Evolutionary conservation across 1,140 invertebrate genomes (phyloP).

Genomic region (Apocrypta bakeri): DNA sequence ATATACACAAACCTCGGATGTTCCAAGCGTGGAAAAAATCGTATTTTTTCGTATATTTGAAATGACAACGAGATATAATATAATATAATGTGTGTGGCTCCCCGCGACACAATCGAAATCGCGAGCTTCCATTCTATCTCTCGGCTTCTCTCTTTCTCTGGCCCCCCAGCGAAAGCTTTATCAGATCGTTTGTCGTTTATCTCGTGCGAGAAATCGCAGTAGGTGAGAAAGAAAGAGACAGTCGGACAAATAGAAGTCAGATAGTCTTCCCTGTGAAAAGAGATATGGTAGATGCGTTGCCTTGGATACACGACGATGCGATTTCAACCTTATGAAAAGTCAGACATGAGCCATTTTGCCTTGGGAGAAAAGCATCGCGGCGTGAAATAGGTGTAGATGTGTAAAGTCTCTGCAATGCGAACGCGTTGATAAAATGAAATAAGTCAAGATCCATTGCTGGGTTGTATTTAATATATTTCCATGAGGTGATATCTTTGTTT

Average conservation of each 20-base stretch:
- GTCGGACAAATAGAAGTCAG: background rate
- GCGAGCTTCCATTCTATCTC: background rate
- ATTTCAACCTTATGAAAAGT: background rate
- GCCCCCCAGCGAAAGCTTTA: background rate
- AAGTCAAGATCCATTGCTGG: background rate
- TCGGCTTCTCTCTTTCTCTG: background rate
- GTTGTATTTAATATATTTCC: background rate
- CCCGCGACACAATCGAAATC: background rate
- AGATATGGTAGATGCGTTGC: background rate
- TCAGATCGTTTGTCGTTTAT: constrained; percentile 2
- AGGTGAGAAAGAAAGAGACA: constrained; percentile 12
- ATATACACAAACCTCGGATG: too few species aligned
- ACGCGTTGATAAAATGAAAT: background rate
- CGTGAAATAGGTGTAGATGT: too few species aligned
- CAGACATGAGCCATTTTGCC: background rate
- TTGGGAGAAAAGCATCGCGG: too few species aligned
- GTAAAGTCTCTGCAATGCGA: too few species aligned
- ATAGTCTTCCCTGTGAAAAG: background rate
- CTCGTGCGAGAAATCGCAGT: background rate
- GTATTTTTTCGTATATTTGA: background rate
- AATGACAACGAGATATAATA: background rate
- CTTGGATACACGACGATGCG: background rate
- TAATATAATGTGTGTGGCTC: too few species aligned
- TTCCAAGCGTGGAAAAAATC: background rate
- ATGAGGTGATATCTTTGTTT: background rate